A percentile compares a stretch with the other conserved stretches of the same genome.
Evolutionary conservation across 2,888 invertebrate species (phyloP).

Genomic region (Hyles lineata): DNA sequence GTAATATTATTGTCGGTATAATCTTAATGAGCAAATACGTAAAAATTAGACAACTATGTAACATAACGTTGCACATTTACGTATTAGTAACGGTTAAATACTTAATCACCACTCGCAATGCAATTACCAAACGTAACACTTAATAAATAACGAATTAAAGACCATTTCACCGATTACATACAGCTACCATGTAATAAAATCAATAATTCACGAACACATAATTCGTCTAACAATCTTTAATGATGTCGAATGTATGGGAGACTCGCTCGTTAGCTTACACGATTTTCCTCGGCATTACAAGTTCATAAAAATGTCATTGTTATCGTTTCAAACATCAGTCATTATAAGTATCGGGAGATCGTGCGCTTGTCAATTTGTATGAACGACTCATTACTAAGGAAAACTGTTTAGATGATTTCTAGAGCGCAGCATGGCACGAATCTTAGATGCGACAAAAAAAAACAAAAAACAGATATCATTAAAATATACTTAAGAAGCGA

Average conservation of each 20-base stretch:
- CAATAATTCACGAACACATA: slow-evolving; percentile 20
- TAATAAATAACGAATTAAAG: background rate
- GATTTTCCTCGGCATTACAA: slow-evolving; percentile 47
- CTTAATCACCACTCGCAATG: background rate
- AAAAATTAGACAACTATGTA: no score
- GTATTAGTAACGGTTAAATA: background rate
- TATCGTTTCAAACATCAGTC: slow-evolving; percentile 70
- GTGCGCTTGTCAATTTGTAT: slow-evolving; percentile 68
- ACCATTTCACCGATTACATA: slow-evolving; percentile 33
- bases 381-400: slow-evolving; percentile 66
- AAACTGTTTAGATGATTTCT: slow-evolving; percentile 41
- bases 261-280: slow-evolving; percentile 44
- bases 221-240: slow-evolving; percentile 27
- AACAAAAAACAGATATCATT: background rate
- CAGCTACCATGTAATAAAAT: slow-evolving; percentile 11
- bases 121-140: background rate
- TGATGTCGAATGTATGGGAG: slow-evolving; percentile 16
- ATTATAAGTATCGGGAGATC: slow-evolving; percentile 62
- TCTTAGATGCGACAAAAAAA: no score
- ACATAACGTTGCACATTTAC: no score
- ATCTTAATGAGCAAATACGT: no score
- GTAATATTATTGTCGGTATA: no score
- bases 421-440: slow-evolving; percentile 4
- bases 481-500: slow-evolving; percentile 18
- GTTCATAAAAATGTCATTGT: slow-evolving; percentile 67